Conservation (phyloP, 2,113 vertebrate genomes). For the Cebidichthys violaceus region DNA sequence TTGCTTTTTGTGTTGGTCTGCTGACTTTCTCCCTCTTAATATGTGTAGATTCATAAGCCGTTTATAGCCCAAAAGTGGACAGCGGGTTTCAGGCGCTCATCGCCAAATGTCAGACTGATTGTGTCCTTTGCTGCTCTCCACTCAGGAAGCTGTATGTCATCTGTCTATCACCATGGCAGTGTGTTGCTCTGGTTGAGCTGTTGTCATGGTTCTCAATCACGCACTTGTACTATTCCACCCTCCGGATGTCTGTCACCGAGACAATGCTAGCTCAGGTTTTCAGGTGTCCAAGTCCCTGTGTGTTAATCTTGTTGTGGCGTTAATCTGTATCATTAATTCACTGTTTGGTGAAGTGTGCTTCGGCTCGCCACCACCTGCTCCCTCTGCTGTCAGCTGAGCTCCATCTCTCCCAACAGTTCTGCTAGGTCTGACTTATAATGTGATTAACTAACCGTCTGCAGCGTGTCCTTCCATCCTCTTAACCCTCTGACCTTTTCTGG, state of each 20-base stretch:
- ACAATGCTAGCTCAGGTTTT: slow-evolving; percentile 38
- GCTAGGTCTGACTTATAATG: slow-evolving; percentile 48
- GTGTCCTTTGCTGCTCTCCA: slow-evolving; percentile 1
- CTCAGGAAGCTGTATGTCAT: slow-evolving; percentile 37
- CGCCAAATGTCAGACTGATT: slow-evolving; percentile 12
- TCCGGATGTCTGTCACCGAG: slow-evolving; percentile 28
- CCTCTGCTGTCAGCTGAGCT: slow-evolving; percentile 26
- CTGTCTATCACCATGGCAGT: slow-evolving; percentile 61
- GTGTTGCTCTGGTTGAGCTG: slow-evolving; percentile 41
- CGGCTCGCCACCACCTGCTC: slow-evolving; percentile 41
- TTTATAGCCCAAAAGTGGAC: not conserved
- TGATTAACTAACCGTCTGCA: slow-evolving; percentile 59
- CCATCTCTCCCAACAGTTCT: slow-evolving; percentile 26
- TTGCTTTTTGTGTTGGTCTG: not conserved
- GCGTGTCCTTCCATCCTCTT: slow-evolving; percentile 42
- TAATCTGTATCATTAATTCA: slow-evolving; percentile 54
- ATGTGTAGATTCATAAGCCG: not conserved
- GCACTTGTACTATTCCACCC: slow-evolving; percentile 27
- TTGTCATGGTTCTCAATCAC: slow-evolving; percentile 67
- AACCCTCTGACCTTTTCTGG: slow-evolving; percentile 52
- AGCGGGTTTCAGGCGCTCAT: slow-evolving; percentile 12
- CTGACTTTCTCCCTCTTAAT: not conserved
- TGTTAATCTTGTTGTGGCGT: slow-evolving; percentile 25
- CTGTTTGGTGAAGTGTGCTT: slow-evolving; percentile 33
- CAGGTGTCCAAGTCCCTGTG: slow-evolving; percentile 23